Conservation (phyloP, 2,888 invertebrate genomes). For the Girardia tigrina region DNA sequence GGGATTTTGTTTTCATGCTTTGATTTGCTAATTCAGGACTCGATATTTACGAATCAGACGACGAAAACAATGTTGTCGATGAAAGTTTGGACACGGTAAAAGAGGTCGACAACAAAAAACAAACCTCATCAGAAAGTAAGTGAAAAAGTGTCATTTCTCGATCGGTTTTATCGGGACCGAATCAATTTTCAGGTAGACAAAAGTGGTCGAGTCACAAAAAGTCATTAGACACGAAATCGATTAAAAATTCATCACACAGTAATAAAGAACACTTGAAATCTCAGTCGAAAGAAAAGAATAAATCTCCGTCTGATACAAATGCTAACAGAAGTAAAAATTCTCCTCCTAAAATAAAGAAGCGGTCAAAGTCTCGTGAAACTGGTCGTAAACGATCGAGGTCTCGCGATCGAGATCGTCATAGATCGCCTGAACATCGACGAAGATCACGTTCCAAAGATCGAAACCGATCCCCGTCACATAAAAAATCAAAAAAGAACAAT, state of each 20-base stretch:
- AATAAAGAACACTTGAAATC: neutral
- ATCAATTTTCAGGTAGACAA: neutral
- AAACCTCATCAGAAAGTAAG: neutral
- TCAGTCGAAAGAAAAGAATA: neutral
- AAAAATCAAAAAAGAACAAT: slow-evolving; percentile 18
- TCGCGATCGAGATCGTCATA: neutral
- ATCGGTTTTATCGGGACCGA: too few species aligned
- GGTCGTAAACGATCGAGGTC: too few species aligned
- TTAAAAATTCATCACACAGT: neutral
- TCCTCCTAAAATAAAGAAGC: neutral
- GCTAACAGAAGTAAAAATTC: neutral
- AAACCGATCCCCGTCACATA: neutral
- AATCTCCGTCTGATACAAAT: slow-evolving; percentile 6
- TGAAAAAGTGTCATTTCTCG: neutral
- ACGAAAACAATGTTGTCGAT: neutral
- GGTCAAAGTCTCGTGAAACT: neutral
- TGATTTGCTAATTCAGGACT: too few species aligned
- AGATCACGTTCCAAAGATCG: neutral
- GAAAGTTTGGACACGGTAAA: neutral
- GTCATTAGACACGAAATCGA: neutral
- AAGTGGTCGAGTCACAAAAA: slow-evolving; percentile 1
- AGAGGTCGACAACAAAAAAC: too few species aligned
- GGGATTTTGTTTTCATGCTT: too few species aligned
- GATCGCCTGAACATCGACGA: neutral
- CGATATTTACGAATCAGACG: neutral